Percentiles rank a stretch among this genome's conserved stretches.
Conservation (phyloP, 2,888 invertebrate genomes). For the Eilema caniola region DNA sequence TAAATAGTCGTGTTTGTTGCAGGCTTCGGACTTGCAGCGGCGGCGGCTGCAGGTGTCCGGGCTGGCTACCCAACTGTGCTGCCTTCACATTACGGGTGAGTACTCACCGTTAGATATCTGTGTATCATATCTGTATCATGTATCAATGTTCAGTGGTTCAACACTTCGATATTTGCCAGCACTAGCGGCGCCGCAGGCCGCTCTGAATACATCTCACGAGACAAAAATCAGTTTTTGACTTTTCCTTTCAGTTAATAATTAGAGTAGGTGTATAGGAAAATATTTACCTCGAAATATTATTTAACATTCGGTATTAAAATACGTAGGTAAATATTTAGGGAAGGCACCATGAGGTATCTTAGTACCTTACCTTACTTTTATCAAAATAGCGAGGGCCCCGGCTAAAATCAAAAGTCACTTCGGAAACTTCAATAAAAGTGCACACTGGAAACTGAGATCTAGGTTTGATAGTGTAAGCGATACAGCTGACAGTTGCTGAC, state of each 20-base stretch:
- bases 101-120: conserved; percentile 59
- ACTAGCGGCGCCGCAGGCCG: conserved; percentile 81
- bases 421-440: not conserved
- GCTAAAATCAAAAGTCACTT: not conserved
- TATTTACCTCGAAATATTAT: not conserved
- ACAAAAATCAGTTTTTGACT: conserved; percentile 80
- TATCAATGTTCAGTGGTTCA: conserved; percentile 85
- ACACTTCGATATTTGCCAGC: conserved; percentile 85
- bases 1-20: conserved; percentile 67
- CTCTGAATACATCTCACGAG: conserved; percentile 84
- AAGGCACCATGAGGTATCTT: not conserved
- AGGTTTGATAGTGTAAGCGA: conserved; percentile 44
- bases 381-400: not conserved
- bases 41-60: conserved; percentile 90
- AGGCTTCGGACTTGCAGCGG: conserved; percentile 82
- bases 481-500: conserved; percentile 69
- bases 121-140: conserved; percentile 72
- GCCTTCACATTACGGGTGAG: conserved; percentile 95
- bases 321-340: conserved; percentile 9
- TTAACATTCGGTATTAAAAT: conserved; percentile 2
- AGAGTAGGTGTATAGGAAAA: not conserved
- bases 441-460: conserved; percentile 8
- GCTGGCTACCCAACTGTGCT: conserved; percentile 93
- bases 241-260: conserved; percentile 11
- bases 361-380: not conserved